Percentiles rank a stretch among this genome's conserved stretches.
Conservation (phyloP, 2,888 invertebrate species). For the Steinernema scapterisci region DNA sequence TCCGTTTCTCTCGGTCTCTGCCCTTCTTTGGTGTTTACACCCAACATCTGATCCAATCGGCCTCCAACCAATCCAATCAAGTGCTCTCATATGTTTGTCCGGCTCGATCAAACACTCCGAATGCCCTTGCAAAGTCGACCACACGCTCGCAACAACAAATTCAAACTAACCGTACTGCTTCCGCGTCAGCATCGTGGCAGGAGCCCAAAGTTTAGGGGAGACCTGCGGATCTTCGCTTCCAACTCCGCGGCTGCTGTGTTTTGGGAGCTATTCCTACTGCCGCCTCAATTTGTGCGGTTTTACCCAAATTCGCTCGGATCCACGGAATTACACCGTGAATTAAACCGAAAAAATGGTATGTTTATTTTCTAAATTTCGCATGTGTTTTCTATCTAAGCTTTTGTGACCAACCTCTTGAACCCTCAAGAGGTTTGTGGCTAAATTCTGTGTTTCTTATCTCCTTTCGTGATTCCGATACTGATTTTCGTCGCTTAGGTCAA, state of each 20-base stretch:
- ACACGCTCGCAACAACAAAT: background rate
- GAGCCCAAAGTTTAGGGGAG: conserved; percentile 5
- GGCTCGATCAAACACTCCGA: no score
- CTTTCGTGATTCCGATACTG: background rate
- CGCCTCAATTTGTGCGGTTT: background rate
- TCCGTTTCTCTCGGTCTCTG: no score
- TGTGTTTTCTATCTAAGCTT: background rate
- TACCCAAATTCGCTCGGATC: no score
- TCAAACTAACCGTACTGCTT: background rate
- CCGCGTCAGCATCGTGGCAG: background rate
- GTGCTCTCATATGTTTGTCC: no score
- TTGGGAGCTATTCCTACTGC: background rate
- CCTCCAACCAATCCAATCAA: no score
- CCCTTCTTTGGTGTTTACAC: no score
- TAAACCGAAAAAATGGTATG: conserved; percentile 3
- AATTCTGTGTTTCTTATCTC: no score
- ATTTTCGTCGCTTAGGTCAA: conserved; percentile 80
- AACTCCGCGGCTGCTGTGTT: background rate
- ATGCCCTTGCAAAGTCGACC: no score
- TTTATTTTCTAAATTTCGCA: background rate
- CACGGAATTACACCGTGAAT: background rate
- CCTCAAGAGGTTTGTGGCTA: no score
- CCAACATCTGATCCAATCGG: no score
- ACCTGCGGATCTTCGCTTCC: background rate
- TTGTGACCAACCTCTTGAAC: background rate